Evolutionary conservation across 2,797 vertebrate genomes (phyloP), one percentile per base, ranked within the genome.

Genomic region (Remorina albescens): DNA sequence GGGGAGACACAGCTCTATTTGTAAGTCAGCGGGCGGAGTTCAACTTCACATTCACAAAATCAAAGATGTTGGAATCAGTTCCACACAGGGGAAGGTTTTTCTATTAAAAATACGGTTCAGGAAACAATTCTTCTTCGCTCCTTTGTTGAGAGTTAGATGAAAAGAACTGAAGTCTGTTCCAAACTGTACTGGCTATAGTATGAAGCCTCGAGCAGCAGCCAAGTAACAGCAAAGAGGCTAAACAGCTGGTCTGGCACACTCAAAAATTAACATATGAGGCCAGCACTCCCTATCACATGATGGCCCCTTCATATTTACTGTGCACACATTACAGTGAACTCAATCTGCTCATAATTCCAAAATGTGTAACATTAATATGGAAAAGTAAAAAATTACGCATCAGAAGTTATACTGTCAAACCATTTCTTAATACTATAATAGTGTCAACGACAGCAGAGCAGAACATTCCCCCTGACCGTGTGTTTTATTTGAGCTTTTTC

Each of bases 1-100:
- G 88, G 94, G 88, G 64, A 8, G n/a, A 81, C 69, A 83, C 11
- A 9, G 41, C 49, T 66, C 55, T 32, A 25, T 82, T 72, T 78
- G 62, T 79, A 37, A 83, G 67, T 82, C 71, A 74, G 67, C 18
- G 13, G 28, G 69, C 23, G 69, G 42, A 67, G 66, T 67, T 47
- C 23, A 23, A 5, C 10, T 21, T 78, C 47, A 44, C 47, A 21
- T 37, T 28, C 44, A 82, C 9, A 51, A 21, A 42, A 15, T 41
- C 26, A 26, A 28, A 62, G 61, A 69, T 37, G 15, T 46, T 41
- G 53, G 5, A 76, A 41, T 28, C 16, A 32, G n/a, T 15, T 62
- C 61, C 25, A 60, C 12, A 23, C 23, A 59, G 16, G 16, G 19
- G 18, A 23, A 4, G 47, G 63, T 37, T 46, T 71, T 66, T 63